A percentile compares a stretch with the other conserved stretches of the same genome.
phyloP scores from a whole-genome alignment of 2,113 vertebrate species.

The Anolis carolinensis region DNA sequence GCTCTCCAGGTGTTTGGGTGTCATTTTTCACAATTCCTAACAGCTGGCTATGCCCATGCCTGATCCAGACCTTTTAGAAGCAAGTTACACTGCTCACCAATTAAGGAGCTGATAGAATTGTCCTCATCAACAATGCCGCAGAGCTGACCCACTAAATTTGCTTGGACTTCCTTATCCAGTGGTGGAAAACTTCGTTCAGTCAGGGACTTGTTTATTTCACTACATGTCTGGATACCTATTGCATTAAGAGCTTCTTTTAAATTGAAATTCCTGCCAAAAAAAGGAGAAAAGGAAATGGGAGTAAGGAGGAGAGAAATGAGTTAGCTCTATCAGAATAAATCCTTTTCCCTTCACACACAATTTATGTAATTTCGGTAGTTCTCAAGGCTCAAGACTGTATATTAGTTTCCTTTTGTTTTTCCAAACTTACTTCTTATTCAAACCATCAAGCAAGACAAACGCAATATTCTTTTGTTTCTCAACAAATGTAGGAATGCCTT shows the following conservation, averaged over 20 bases:
- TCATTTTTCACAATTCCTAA: no score
- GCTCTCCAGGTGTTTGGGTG: no score
- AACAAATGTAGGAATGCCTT: slow-evolving; percentile 79
- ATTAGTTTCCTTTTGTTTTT: neutral
- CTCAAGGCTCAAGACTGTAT: neutral
- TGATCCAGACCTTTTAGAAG: neutral
- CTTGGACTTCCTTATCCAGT: slow-evolving; percentile 79
- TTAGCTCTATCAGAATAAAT: neutral
- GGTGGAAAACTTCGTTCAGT: slow-evolving; percentile 78
- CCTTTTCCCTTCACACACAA: neutral
- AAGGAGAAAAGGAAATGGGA: neutral
- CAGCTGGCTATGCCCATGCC: no score
- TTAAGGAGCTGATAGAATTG: slow-evolving; percentile 85
- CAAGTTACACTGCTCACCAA: slow-evolving; percentile 79
- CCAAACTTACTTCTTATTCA: slow-evolving; percentile 85
- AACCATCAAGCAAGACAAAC: slow-evolving; percentile 86
- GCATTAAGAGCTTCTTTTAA: slow-evolving; percentile 83
- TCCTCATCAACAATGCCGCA: slow-evolving; percentile 82
- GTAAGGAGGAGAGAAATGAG: slow-evolving; percentile 12
- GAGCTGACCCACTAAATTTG: slow-evolving; percentile 86
- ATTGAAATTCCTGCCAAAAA: slow-evolving; percentile 80
- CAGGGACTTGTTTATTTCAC: slow-evolving; percentile 85
- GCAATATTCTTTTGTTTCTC: slow-evolving; percentile 86
- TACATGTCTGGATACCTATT: slow-evolving; percentile 84
- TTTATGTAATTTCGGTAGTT: neutral